A percentile compares a stretch with the other conserved stretches of the same genome.
Conservation (phyloP, 2,113 vertebrate species). For the Shinisaurus crocodilurus region DNA sequence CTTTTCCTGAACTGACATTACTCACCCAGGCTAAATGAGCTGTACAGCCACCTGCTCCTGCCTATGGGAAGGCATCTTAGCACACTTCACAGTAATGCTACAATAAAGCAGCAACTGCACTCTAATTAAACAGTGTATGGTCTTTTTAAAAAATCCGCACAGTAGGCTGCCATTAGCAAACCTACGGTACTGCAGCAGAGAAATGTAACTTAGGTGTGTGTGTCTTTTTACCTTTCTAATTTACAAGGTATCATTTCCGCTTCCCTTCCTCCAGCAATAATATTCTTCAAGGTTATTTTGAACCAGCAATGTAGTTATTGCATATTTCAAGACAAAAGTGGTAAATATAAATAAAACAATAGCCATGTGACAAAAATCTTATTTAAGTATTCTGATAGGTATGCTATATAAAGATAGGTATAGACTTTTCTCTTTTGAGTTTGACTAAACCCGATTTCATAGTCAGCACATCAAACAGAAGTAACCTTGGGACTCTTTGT, state of each 20-base stretch:
- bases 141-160: neutral
- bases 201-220: constrained; percentile 46
- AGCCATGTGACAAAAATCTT: constrained; percentile 2
- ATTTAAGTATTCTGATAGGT: constrained; percentile 26
- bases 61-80: constrained; percentile 75
- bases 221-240: constrained; percentile 51
- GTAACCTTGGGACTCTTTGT: constrained; percentile 21
- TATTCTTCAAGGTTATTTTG: constrained; percentile 52
- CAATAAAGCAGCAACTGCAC: constrained; percentile 76
- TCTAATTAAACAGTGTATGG: constrained; percentile 73
- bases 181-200: constrained; percentile 59
- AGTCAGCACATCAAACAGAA: constrained; percentile 40
- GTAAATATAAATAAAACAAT: constrained; percentile 46
- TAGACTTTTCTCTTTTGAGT: neutral
- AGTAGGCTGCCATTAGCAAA: constrained; percentile 63
- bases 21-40: constrained; percentile 81
- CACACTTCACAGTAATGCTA: constrained; percentile 73
- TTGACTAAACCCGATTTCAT: constrained; percentile 28
- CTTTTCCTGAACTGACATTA: constrained; percentile 81
- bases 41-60: constrained; percentile 72
- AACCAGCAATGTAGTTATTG: constrained; percentile 33
- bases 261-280: constrained; percentile 15
- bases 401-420: no score
- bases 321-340: constrained; percentile 21
- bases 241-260: constrained; percentile 39